phyloP scores from a whole-genome alignment of 2,797 vertebrate species.

The Picus viridis region DNA sequence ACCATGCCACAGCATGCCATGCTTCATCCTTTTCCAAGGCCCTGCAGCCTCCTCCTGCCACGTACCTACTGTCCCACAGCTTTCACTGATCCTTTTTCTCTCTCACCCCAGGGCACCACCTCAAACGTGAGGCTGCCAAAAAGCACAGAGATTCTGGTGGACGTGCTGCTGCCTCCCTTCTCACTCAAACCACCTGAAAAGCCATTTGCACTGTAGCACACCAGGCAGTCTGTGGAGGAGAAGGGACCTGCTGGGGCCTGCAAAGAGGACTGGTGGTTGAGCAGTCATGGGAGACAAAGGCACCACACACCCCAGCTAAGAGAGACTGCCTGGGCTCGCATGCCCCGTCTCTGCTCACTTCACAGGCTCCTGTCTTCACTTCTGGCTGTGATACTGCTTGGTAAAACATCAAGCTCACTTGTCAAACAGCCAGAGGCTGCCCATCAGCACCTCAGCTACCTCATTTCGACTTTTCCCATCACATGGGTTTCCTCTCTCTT shows the following conservation, averaged over 20 bases:
- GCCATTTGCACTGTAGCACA: rapidly evolving
- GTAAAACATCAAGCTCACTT: not conserved
- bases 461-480: not conserved
- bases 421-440: not conserved
- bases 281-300: not conserved
- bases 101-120: not conserved
- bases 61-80: not conserved
- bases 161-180: not conserved
- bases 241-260: not conserved
- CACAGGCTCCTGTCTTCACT: not conserved
- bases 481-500: not conserved
- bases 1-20: not conserved
- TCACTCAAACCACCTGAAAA: not conserved
- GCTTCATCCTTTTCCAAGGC: not conserved
- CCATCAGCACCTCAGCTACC: not conserved
- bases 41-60: not conserved
- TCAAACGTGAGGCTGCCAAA: not conserved
- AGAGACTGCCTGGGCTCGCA: not conserved
- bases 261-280: rapidly evolving
- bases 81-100: not conserved
- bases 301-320: rapidly evolving
- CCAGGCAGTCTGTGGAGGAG: not conserved
- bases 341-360: not conserved
- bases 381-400: rapidly evolving
- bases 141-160: not conserved